These are phyloP conservation scores for Sphenopsis melanotis DNA, from an alignment of 2,797 vertebrate species.

Conservation along the genomic window DNA sequence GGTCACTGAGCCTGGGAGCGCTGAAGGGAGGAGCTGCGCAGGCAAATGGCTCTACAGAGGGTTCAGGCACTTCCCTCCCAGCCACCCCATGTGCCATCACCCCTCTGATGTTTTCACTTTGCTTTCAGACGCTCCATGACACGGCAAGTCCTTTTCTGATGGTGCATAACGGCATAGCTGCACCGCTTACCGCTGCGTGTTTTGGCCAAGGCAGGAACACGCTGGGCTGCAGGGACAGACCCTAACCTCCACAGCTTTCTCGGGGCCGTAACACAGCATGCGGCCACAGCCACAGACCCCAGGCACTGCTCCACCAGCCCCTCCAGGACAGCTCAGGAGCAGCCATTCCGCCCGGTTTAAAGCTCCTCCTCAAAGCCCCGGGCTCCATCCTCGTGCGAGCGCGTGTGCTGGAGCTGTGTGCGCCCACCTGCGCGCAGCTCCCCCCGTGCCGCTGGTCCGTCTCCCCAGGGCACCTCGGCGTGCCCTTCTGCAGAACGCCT, in stretches of 20 bases:
- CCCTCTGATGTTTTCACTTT: not conserved
- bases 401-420: rapidly evolving
- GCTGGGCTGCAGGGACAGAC: not conserved
- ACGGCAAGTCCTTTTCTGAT: not conserved
- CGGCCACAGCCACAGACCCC: rapidly evolving
- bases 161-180: not conserved
- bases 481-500: not conserved
- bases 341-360: rapidly evolving
- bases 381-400: rapidly evolving
- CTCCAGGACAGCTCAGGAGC: not conserved
- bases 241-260: not conserved
- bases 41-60: not conserved
- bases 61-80: not conserved
- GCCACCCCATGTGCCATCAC: rapidly evolving
- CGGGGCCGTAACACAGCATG: not conserved
- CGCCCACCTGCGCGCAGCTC: rapidly evolving
- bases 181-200: rapidly evolving
- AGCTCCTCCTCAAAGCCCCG: not conserved
- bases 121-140: not conserved
- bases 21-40: not conserved
- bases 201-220: not conserved
- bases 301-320: not conserved
- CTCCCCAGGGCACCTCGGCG: not conserved
- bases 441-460: not conserved
- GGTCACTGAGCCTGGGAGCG: not conserved